A percentile compares a stretch with the other conserved stretches of the same genome.
phyloP scores from a whole-genome alignment of 2,888 invertebrate genomes.

The Agrotis ipsilon region DNA sequence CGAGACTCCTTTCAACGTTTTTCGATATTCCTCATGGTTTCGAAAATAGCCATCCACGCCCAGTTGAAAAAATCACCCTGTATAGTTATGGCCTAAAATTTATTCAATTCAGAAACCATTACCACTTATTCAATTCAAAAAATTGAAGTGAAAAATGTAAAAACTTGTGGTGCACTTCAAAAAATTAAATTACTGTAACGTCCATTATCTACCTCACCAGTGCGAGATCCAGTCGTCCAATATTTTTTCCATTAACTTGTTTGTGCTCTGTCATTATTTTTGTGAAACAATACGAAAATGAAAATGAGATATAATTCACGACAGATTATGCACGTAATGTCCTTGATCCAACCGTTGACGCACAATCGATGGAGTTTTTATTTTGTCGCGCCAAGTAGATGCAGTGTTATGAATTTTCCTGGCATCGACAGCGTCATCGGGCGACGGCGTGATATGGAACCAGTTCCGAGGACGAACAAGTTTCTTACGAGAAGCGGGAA shows the following conservation, averaged over 20 bases:
- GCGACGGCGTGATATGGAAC: constrained; percentile 40
- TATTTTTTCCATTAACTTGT: constrained; percentile 19
- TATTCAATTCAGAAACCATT: neutral
- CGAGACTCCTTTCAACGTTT: too few relatives aligned
- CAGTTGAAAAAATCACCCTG: too few relatives aligned
- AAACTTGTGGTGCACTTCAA: too few relatives aligned
- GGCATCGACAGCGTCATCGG: constrained; percentile 55
- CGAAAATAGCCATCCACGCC: too few relatives aligned
- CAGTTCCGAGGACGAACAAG: constrained; percentile 73
- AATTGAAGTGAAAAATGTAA: neutral
- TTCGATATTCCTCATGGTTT: too few relatives aligned
- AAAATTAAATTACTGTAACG: constrained; percentile 14
- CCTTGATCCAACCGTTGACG: constrained; percentile 33
- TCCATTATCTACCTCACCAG: constrained; percentile 11
- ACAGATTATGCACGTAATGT: constrained; percentile 34
- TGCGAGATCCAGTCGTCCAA: constrained; percentile 11
- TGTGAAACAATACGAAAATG: constrained; percentile 21
- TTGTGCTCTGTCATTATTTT: constrained; percentile 32
- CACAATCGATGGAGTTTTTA: constrained; percentile 46
- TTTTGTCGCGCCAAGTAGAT: constrained; percentile 57
- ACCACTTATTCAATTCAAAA: neutral
- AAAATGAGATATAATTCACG: constrained; percentile 30
- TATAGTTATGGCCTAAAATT: neutral
- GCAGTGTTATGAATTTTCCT: constrained; percentile 64
- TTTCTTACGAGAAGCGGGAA: constrained; percentile 67